phyloP scores from a whole-genome alignment of 2,113 vertebrate genomes.

The Xiphophorus maculatus region DNA sequence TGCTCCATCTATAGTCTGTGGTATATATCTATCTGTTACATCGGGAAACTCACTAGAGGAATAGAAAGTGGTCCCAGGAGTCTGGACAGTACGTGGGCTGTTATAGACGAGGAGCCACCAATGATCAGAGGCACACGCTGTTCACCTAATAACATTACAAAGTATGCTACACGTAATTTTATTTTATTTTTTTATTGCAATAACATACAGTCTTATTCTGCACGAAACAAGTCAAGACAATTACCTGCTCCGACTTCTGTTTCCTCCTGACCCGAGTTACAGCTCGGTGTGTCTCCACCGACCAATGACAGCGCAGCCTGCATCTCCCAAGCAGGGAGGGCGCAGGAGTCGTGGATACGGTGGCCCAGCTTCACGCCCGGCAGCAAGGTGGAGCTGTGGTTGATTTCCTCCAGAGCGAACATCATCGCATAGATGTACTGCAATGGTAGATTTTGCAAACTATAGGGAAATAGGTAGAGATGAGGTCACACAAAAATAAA shows the following conservation, averaged over 20 bases:
- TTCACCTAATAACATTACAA: slow-evolving; percentile 31
- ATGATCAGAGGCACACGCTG: slow-evolving; percentile 72
- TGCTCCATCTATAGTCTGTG: not conserved
- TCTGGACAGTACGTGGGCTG: slow-evolving; percentile 69
- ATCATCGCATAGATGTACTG: slow-evolving; percentile 75
- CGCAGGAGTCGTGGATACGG: slow-evolving; percentile 75
- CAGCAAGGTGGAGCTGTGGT: slow-evolving; percentile 66
- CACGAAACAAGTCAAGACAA: not conserved
- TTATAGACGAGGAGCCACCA: slow-evolving; percentile 73
- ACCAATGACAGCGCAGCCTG: slow-evolving; percentile 67
- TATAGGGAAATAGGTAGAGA: slow-evolving; percentile 28
- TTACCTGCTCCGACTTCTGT: not conserved
- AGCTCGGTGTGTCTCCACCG: slow-evolving; percentile 62
- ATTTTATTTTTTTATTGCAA: not conserved
- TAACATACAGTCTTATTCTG: not conserved
- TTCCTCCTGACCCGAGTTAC: slow-evolving; percentile 33
- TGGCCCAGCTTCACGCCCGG: slow-evolving; percentile 78
- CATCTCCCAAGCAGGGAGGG: slow-evolving; percentile 54
- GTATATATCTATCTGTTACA: not conserved
- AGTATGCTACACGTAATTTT: not conserved
- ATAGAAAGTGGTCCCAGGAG: slow-evolving; percentile 70
- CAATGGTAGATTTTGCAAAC: slow-evolving; percentile 68
- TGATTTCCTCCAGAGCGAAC: slow-evolving; percentile 83
- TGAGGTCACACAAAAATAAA: not conserved
- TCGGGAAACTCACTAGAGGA: slow-evolving; percentile 73